A percentile compares a stretch with the other conserved stretches of the same genome.
Conservation (phyloP, 23 tunicate genomes). For the Pegea sp. region DNA sequence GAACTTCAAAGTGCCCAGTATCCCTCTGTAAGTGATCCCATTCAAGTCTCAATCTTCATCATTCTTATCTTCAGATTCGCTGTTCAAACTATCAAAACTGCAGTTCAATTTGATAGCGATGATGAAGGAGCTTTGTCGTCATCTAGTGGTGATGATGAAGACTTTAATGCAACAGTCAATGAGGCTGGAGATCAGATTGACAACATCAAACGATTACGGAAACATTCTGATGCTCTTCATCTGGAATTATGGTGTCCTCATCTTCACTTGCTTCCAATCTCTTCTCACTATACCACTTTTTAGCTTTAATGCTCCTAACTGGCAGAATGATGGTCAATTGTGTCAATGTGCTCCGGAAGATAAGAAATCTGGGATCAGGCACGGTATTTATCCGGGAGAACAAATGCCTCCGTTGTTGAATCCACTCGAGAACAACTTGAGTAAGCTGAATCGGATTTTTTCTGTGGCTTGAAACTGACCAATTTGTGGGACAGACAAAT, state of each 20-base stretch:
- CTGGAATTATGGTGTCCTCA: constrained; percentile 62
- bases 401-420: constrained; percentile 19
- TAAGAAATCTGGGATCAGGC: constrained; percentile 59
- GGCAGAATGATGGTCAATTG: constrained; percentile 74
- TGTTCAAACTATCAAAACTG: constrained; percentile 11
- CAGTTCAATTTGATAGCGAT: constrained; percentile 4
- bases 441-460: constrained; percentile 2
- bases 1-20: constrained; percentile 13
- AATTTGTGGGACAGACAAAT: constrained; percentile 15
- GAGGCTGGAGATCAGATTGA: constrained; percentile 54
- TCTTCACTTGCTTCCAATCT: background rate
- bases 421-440: constrained; percentile 45
- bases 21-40: constrained; percentile 10
- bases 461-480: constrained; percentile 1
- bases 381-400: constrained; percentile 89
- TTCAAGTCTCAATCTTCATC: background rate
- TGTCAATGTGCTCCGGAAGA: constrained; percentile 46
- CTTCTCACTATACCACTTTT: background rate
- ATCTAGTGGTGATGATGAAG: constrained; percentile 14
- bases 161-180: too few relatives aligned
- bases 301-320: background rate
- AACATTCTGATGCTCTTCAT: constrained; percentile 78
- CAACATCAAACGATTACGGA: constrained; percentile 36
- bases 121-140: constrained; percentile 7
- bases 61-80: constrained; percentile 8